These are phyloP conservation scores for Pterocles burchelli DNA, from an alignment of 2,113 vertebrate species.

Conservation along the genomic window DNA sequence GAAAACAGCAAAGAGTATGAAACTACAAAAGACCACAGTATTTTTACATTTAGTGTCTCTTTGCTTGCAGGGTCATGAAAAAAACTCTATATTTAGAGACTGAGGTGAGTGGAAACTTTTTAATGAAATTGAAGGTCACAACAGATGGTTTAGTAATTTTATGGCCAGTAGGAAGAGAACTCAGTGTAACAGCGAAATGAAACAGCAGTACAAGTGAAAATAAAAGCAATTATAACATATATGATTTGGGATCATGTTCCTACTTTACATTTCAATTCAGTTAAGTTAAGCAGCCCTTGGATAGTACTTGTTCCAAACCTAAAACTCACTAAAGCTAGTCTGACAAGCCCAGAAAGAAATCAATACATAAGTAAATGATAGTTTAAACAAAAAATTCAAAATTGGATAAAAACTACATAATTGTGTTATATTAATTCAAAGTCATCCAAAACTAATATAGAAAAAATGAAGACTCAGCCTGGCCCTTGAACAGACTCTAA, in stretches of 20 bases:
- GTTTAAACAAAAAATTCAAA: neutral
- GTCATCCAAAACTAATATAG: neutral
- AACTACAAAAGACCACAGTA: neutral
- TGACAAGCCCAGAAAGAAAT: neutral
- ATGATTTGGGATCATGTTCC: neutral
- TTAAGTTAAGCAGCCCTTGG: neutral
- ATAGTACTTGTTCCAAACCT: neutral
- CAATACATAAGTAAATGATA: neutral
- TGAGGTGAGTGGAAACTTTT: neutral
- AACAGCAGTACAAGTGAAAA: neutral
- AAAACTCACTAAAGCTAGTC: neutral
- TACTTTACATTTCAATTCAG: neutral
- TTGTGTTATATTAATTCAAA: neutral
- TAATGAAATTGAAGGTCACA: neutral
- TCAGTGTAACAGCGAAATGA: neutral
- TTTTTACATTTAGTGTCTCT: neutral
- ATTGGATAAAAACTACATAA: neutral
- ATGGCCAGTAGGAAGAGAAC: neutral
- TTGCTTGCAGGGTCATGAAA: neutral
- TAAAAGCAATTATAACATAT: neutral
- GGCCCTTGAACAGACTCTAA: neutral
- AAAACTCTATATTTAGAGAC: neutral
- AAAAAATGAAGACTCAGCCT: neutral
- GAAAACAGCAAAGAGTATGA: neutral
- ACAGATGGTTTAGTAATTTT: neutral